These are phyloP conservation scores for Peromyscus eremicus DNA, from an alignment of 2,797 vertebrate species.

Conservation along the genomic window DNA sequence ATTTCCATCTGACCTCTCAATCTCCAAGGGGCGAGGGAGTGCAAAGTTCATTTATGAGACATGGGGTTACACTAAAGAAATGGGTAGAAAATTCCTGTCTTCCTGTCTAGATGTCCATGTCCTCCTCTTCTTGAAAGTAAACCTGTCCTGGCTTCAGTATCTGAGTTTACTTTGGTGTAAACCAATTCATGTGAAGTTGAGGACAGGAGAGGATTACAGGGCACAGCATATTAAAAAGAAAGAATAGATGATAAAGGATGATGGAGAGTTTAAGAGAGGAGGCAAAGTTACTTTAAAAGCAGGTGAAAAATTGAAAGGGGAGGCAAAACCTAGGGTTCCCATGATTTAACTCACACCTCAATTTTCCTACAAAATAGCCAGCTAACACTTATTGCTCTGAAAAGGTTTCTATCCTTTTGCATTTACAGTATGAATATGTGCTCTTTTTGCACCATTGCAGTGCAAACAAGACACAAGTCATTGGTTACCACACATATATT, in stretches of 20 bases:
- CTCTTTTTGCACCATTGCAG: accelerated
- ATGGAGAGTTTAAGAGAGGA: neutral
- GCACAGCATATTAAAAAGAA: neutral
- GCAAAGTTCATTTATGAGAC: neutral
- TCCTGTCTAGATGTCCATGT: neutral
- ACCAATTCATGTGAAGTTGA: neutral
- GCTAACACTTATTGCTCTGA: neutral
- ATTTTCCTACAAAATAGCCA: neutral
- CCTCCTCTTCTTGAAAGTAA: neutral
- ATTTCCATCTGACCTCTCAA: neutral
- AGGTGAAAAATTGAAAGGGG: neutral
- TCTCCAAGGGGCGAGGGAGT: neutral
- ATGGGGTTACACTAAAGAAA: neutral
- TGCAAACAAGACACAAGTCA: neutral
- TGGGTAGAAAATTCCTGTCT: neutral
- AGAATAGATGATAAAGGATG: neutral
- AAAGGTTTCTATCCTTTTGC: neutral
- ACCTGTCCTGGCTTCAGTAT: neutral
- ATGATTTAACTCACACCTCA: neutral
- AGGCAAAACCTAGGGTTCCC: neutral
- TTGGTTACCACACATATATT: neutral
- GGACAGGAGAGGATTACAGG: neutral
- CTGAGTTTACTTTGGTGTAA: neutral
- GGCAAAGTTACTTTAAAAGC: neutral
- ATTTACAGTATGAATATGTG: neutral